Base-by-base conservation (phyloP, 1,140 invertebrate genomes). In the Scaptomyza montana region DNA sequence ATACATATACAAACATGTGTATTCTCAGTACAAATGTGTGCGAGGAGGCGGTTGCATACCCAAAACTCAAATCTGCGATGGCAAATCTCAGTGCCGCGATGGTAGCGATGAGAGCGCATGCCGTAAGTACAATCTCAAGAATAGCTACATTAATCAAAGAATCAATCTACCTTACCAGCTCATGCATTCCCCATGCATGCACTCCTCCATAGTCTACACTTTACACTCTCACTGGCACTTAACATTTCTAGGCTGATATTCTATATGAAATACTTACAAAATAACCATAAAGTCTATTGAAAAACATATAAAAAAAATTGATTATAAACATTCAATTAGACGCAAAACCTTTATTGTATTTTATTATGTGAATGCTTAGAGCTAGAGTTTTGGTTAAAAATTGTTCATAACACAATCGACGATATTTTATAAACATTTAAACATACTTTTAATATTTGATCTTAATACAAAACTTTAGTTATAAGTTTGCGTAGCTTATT, bases 61-160 rank as follows among this genome's bases (percentile, higher is more conserved):
- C 25, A 93, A 93, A 74, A 90, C 89, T 4, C 90, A 90, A 55
- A 93, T 93, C 69, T 98, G 97, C 92, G 95, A 98, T 92, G 93
- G 93, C 60, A 91, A 92, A 63, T 82, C 90, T 46, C 96, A 97
- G 92, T 97, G 96, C 92, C 92, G 93, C 43, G 94, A 95, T 92
- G 93, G 93, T 41, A 95, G 95, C 92, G 96, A 97, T 91, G 97
- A 97, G 92, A 92, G 93, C 53, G 89, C 93, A 75, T 95, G 95
- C 77, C 74, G 93, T 93, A 93, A 93, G 93, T 90, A 43, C 39
- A 3, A 43, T n/a, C 10, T n/a, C 5, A 43, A 43, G 12, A 43
- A 43, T n/a, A n/a, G 5, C 12, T 43, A 43, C 4, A 43, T 2
- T 6, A 43, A 5, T 43, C 12, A 43, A 43, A n/a, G 39, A 43